phyloP scores from a whole-genome alignment of 2,113 vertebrate species.

The Phalacrocorax pelagicus region DNA sequence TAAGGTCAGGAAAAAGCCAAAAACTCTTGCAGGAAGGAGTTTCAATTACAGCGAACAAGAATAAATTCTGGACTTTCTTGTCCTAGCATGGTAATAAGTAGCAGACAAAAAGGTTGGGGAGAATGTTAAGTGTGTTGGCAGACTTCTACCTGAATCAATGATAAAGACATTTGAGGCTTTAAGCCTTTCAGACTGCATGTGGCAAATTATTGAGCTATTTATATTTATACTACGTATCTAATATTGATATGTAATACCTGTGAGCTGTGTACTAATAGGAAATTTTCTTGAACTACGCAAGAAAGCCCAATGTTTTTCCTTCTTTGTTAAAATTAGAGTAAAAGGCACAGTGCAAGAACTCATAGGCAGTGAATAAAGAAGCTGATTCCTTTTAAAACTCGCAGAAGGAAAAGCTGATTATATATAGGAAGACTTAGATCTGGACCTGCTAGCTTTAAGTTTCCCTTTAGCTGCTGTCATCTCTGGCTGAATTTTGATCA shows the following conservation, averaged over 20 bases:
- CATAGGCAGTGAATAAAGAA: background rate
- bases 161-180: background rate
- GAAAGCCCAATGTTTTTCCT: background rate
- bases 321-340: background rate
- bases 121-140: background rate
- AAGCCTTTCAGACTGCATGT: background rate
- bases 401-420: background rate
- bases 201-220: background rate
- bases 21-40: background rate
- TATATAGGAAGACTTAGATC: background rate
- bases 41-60: constrained; percentile 6
- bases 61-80: background rate
- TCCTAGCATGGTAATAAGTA: background rate
- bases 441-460: background rate
- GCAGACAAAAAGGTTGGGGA: background rate
- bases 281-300: background rate
- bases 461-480: background rate
- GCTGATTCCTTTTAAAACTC: background rate
- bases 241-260: background rate
- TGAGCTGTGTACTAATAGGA: background rate
- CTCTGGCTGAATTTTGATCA: background rate
- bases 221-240: background rate
- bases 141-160: background rate
- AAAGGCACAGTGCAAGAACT: background rate
- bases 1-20: background rate